Percentiles rank a stretch among this genome's conserved stretches.
Evolutionary conservation across 2,888 invertebrate genomes (phyloP).

Genomic region (Dichetophora obliterata): DNA sequence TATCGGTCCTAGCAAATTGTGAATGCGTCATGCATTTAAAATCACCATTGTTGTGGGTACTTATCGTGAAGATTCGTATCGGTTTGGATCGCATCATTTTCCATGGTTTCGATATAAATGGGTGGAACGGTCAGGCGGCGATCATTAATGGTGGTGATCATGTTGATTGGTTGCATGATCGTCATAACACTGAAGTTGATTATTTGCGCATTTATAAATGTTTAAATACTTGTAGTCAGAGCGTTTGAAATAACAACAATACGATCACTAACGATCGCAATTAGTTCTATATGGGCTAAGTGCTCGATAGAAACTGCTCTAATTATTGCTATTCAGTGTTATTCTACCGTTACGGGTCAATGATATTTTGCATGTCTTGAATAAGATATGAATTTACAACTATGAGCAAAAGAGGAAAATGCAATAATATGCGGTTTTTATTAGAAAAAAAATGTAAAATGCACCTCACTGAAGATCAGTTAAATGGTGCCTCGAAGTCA

Average conservation of each 20-base stretch:
- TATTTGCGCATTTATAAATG: conserved; percentile 31
- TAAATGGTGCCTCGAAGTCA: too few species aligned
- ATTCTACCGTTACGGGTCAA: too few species aligned
- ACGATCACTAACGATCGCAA: background rate
- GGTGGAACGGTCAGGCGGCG: background rate
- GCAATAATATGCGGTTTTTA: too few species aligned
- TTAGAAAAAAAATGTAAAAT: too few species aligned
- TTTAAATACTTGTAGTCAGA: background rate
- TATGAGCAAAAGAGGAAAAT: too few species aligned
- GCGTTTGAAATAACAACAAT: background rate
- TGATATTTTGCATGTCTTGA: too few species aligned
- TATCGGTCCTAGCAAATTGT: conserved; percentile 21
- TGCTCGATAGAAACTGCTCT: background rate
- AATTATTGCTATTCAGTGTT: too few species aligned
- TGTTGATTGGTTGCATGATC: background rate
- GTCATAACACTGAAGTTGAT: conserved; percentile 26
- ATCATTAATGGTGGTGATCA: background rate
- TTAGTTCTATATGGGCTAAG: background rate
- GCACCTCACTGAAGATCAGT: too few species aligned
- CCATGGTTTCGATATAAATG: background rate
- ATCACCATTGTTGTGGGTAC: background rate
- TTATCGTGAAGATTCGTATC: background rate
- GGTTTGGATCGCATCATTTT: background rate
- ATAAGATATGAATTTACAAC: too few species aligned
- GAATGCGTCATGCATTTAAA: conserved; percentile 40